phyloP scores from a whole-genome alignment of 1,140 invertebrate genomes.

The Ceratoteleas bidentatus region DNA sequence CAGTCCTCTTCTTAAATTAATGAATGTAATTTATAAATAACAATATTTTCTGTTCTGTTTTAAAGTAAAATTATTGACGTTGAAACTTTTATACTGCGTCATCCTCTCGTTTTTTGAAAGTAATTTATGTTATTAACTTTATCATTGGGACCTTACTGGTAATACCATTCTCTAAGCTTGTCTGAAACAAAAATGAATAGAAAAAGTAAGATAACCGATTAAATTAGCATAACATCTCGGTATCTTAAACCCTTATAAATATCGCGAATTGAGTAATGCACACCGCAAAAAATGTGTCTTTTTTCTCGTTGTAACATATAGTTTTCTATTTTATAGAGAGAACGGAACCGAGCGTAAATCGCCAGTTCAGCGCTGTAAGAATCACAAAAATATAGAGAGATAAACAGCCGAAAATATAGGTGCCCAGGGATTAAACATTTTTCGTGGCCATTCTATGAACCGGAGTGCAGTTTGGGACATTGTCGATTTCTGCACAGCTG shows the following conservation, averaged over 20 bases:
- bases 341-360: constrained; percentile 42
- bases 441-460: constrained; percentile 66
- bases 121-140: constrained; percentile 19
- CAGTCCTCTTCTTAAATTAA: too few relatives aligned
- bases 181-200: constrained; percentile 8
- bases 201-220: constrained; percentile 10
- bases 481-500: constrained; percentile 49
- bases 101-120: not conserved
- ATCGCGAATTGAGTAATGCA: constrained; percentile 22
- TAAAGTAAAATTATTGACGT: constrained; percentile 7
- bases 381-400: constrained; percentile 59
- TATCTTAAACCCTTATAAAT: constrained; percentile 24
- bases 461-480: constrained; percentile 60
- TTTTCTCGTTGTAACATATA: constrained; percentile 39
- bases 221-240: constrained; percentile 24
- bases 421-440: constrained; percentile 67
- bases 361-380: constrained; percentile 35
- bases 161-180: constrained; percentile 2
- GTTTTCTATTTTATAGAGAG: constrained; percentile 53
- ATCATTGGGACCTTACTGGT: constrained; percentile 10
- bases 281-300: constrained; percentile 17
- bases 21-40: too few relatives aligned
- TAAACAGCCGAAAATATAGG: constrained; percentile 68
- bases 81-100: too few relatives aligned
- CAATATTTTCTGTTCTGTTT: constrained; percentile 7